phyloP scores from a whole-genome alignment of 2,113 vertebrate genomes.

The Apistogramma diplotaenia region DNA sequence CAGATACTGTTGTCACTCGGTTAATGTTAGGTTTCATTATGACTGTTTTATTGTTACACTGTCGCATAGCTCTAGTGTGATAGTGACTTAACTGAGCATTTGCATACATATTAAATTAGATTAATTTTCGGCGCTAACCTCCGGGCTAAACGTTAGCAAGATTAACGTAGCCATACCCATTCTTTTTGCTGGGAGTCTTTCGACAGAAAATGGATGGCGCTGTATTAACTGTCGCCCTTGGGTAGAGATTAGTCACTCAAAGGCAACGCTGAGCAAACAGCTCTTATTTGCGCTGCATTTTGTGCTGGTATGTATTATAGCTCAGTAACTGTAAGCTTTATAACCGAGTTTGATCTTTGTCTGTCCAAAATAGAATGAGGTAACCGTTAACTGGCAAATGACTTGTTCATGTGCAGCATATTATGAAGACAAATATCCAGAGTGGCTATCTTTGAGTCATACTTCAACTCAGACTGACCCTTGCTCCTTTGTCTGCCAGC shows the following conservation, averaged over 20 bases:
- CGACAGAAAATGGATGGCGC: conserved; percentile 61
- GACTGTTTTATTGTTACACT: not conserved
- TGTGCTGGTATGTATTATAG: not conserved
- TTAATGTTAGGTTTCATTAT: conserved; percentile 18
- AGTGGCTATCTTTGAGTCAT: not conserved
- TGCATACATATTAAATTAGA: not conserved
- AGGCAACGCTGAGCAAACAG: not conserved
- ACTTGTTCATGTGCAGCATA: not conserved
- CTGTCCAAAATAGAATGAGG: not conserved
- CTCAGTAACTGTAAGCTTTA: not conserved
- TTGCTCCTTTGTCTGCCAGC: conserved; percentile 57
- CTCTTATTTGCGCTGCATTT: not conserved
- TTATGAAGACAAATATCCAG: not conserved
- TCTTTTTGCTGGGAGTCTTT: conserved; percentile 22
- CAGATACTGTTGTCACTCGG: conserved; percentile 41
- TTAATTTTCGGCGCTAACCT: not conserved
- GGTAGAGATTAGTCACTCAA: not conserved
- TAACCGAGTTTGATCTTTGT: not conserved
- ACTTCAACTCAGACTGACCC: not conserved
- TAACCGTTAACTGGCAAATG: not conserved
- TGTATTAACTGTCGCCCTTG: conserved; percentile 25
- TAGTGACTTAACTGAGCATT: not conserved
- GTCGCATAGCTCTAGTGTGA: not conserved
- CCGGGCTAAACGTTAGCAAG: not conserved
- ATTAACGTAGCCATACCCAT: conserved; percentile 3